These are phyloP conservation scores for Netelia inedita DNA, from an alignment of 2,888 invertebrate genomes.

Conservation along the genomic window DNA sequence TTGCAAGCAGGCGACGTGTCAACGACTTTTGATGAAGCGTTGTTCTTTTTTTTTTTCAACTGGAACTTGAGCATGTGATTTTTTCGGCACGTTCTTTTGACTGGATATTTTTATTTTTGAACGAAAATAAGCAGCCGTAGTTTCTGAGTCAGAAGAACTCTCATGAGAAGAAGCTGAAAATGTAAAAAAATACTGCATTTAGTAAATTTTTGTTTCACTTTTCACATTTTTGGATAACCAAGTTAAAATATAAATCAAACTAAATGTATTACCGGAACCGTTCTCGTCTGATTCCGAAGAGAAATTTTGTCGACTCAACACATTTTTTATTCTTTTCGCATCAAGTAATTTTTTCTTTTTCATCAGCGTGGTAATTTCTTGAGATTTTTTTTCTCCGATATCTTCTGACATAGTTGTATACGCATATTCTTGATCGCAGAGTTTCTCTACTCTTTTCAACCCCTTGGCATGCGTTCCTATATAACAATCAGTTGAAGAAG, in stretches of 20 bases:
- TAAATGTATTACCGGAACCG: slow-evolving; percentile 5
- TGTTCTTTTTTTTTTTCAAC: slow-evolving; percentile 13
- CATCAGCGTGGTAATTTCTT: background rate
- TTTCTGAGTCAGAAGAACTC: slow-evolving; percentile 19
- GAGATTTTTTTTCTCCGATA: slow-evolving; percentile 6
- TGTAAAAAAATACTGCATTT: background rate
- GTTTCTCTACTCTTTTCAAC: slow-evolving; percentile 17
- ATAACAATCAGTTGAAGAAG: slow-evolving; percentile 1
- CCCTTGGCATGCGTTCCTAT: slow-evolving; percentile 21
- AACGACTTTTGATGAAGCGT: slow-evolving; percentile 5
- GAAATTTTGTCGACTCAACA: slow-evolving; percentile 20
- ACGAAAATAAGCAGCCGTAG: slow-evolving; percentile 1
- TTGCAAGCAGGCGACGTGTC: background rate
- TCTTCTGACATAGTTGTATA: slow-evolving; percentile 16
- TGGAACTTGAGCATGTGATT: background rate
- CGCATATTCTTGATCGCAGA: slow-evolving; percentile 25
- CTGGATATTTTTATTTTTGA: slow-evolving; percentile 5
- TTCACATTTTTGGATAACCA: too few relatives aligned
- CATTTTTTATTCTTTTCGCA: slow-evolving; percentile 8
- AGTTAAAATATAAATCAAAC: slow-evolving; percentile 1
- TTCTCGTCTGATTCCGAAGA: slow-evolving; percentile 9
- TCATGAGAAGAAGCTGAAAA: slow-evolving; percentile 25
- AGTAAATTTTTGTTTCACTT: too few relatives aligned
- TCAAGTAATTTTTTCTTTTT: slow-evolving; percentile 7
- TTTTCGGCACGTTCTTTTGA: background rate